These are phyloP conservation scores for Pammene aurita DNA, from an alignment of 2,888 invertebrate genomes.

Conservation along the genomic window DNA sequence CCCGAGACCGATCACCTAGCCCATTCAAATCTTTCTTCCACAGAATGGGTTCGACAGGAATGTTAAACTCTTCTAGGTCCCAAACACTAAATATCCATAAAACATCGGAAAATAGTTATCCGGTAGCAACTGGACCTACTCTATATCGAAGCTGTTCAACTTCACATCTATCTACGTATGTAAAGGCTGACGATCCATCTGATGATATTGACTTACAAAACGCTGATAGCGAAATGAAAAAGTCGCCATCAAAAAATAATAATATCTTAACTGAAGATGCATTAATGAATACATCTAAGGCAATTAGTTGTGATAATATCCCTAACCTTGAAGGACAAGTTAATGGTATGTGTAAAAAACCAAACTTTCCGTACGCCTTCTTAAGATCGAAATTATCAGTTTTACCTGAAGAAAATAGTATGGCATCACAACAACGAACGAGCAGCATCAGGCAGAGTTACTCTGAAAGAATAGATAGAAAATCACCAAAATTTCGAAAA, in stretches of 20 bases:
- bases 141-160: conserved; percentile 91
- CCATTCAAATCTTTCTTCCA: conserved; percentile 89
- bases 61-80: conserved; percentile 85
- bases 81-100: conserved; percentile 73
- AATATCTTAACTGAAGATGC: conserved; percentile 66
- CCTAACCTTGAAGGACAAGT: conserved; percentile 82
- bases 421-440: conserved; percentile 77
- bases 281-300: conserved; percentile 81
- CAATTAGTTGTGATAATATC: conserved; percentile 89
- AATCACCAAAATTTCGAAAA: conserved; percentile 74
- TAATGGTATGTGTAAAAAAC: conserved; percentile 82
- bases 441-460: conserved; percentile 80
- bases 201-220: conserved; percentile 88
- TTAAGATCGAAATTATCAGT: conserved; percentile 89
- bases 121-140: conserved; percentile 73
- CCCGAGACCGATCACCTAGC: conserved; percentile 84
- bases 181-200: conserved; percentile 91
- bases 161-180: conserved; percentile 89
- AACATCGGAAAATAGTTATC: conserved; percentile 62
- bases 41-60: conserved; percentile 90
- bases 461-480: conserved; percentile 77
- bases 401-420: conserved; percentile 88
- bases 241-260: conserved; percentile 66
- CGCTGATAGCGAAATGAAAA: conserved; percentile 67
- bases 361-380: conserved; percentile 90